A percentile compares a stretch with the other conserved stretches of the same genome.
phyloP scores from a whole-genome alignment of 2,113 vertebrate genomes.

The Onychorhynchus coronatus region DNA sequence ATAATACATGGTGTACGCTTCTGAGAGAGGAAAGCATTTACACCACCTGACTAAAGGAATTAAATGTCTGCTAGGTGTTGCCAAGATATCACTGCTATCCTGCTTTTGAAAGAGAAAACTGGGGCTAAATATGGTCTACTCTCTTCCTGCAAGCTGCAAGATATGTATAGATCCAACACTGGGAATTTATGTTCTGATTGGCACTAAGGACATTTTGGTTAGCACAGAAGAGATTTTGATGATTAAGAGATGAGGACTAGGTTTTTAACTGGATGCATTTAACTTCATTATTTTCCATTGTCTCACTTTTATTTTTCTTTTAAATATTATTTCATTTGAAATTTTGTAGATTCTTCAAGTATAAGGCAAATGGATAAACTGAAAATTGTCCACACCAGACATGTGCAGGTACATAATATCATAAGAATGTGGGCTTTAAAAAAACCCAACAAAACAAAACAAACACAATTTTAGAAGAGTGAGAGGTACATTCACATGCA shows the following conservation, averaged over 20 bases:
- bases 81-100: neutral
- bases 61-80: neutral
- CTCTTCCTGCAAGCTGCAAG: neutral
- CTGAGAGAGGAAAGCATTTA: neutral
- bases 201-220: neutral
- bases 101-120: neutral
- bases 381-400: neutral
- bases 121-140: neutral
- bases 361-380: neutral
- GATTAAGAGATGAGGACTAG: neutral
- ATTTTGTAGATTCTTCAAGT: neutral
- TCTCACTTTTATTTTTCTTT: neutral
- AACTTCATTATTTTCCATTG: neutral
- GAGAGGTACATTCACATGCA: neutral
- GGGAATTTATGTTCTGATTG: neutral
- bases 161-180: neutral
- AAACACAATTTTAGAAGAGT: neutral
- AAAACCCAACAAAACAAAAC: neutral
- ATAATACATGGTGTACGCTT: fast-evolving
- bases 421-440: neutral
- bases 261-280: neutral
- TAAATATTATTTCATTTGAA: neutral
- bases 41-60: neutral
- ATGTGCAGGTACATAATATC: neutral
- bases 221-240: neutral